Conservation (phyloP, 64 coral and sea anemone genomes). For the Actinia equina region DNA sequence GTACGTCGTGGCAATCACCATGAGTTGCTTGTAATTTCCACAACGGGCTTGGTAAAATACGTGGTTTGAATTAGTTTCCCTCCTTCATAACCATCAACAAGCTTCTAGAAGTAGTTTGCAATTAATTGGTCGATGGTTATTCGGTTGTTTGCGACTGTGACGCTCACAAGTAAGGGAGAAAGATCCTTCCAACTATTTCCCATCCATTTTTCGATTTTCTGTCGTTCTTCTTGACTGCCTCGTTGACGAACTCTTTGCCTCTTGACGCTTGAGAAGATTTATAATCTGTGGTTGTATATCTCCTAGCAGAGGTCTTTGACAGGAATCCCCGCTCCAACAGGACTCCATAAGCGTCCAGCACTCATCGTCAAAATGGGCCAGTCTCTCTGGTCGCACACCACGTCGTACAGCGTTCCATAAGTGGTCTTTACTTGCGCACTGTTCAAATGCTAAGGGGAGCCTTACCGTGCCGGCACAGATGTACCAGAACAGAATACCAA, state of each 20-base stretch:
- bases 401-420: slow-evolving; percentile 89
- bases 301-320: slow-evolving; percentile 75
- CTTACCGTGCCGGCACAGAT: slow-evolving; percentile 90
- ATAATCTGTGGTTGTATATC: slow-evolving; percentile 65
- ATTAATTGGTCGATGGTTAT: too few species aligned
- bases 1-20: too few species aligned
- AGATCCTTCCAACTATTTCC: slow-evolving; percentile 34
- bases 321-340: slow-evolving; percentile 86
- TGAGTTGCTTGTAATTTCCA: too few species aligned
- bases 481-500: slow-evolving; percentile 98
- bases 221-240: slow-evolving; percentile 39
- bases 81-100: too few species aligned
- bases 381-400: slow-evolving; percentile 81
- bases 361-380: slow-evolving; percentile 87
- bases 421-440: slow-evolving; percentile 98
- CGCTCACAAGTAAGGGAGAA: background rate
- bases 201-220: slow-evolving; percentile 17
- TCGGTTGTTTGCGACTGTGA: too few species aligned
- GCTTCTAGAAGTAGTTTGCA: too few species aligned
- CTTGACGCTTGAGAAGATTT: slow-evolving; percentile 52
- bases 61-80: too few species aligned
- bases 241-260: slow-evolving; percentile 27
- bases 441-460: slow-evolving; percentile 85
- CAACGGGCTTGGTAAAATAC: too few species aligned
- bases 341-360: slow-evolving; percentile 92